Evolutionary conservation across 2,797 vertebrate species (phyloP), one percentile per base, ranked within the genome.

Genomic region (Cryptoblepharus egeriae): DNA sequence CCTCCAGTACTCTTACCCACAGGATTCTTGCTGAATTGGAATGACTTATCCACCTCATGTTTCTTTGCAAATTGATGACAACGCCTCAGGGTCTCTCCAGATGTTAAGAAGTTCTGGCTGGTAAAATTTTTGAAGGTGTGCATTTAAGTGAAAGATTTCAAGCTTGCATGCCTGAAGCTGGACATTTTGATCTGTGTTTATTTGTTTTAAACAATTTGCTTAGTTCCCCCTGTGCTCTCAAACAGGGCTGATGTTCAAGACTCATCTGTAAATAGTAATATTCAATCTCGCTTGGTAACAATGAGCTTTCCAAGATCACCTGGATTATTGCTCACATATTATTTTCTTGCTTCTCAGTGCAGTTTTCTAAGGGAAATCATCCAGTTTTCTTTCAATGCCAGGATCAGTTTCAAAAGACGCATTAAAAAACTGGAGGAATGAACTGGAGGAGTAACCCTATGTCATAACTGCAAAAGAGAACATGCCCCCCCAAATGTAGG

Each of bases 111-210:
- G 12, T 42, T 71, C 58, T 70, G 58, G 57, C n/a, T 61, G 42
- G 4, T 61, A 63, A n/a, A 42, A 18, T 67, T 77, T 49, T 77
- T 77, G 63, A 67, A 77, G 75, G 45, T 49, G 60, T 64, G 30
- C 45, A 67, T 73, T 80, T 80, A 60, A 72, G 30, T 52, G 60
- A 63, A 26, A 64, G 35, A 73, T 69, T 79, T 79, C 49, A 69
- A 58, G 77, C 77, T 39, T 69, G 26, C 37, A 28, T 39, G 77
- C 52, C 65, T 69, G 55, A 69, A 57, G 77, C 75, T 58, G 77
- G 45, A 16, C 10, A 58, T 69, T 69, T 57, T 69, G 24, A 69
- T 69, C 26, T 68, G 18, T 37, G 65, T 69, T 37, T 57, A 68
- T 49, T 35, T 68, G 49, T 58, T 52, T 78, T 37, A 58, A 79